These are phyloP conservation scores for Drosophila borborema DNA, from an alignment of 2,888 invertebrate genomes.

Conservation along the genomic window DNA sequence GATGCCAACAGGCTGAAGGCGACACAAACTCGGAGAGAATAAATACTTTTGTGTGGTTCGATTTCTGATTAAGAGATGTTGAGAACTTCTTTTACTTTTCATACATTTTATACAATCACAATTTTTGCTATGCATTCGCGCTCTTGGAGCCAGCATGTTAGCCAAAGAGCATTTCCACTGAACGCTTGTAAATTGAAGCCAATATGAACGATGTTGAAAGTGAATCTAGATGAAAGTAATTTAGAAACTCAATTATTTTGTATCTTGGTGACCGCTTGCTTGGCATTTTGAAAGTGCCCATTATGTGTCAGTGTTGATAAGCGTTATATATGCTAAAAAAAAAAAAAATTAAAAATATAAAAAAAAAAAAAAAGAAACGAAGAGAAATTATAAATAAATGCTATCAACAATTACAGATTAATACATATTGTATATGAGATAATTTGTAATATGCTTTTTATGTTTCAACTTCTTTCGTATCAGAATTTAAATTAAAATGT, in stretches of 20 bases:
- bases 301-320: slow-evolving; percentile 61
- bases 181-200: slow-evolving; percentile 54
- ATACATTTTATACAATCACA: slow-evolving; percentile 1
- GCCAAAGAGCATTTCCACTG: slow-evolving; percentile 6
- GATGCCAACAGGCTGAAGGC: slow-evolving; percentile 31
- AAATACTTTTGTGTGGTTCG: neutral
- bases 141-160: slow-evolving; percentile 31
- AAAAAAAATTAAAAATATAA: neutral
- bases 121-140: neutral
- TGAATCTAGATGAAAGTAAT: slow-evolving; percentile 31
- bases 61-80: neutral
- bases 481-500: slow-evolving; percentile 82
- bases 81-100: slow-evolving; percentile 6
- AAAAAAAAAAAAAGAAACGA: slow-evolving; percentile 1
- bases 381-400: slow-evolving; percentile 26
- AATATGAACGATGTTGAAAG: slow-evolving; percentile 27
- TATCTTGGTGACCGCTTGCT: slow-evolving; percentile 58
- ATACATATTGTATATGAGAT: slow-evolving; percentile 56
- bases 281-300: slow-evolving; percentile 39
- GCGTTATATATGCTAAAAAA: slow-evolving; percentile 23
- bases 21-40: neutral
- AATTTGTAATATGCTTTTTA: slow-evolving; percentile 67
- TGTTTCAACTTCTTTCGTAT: slow-evolving; percentile 71
- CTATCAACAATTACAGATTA: slow-evolving; percentile 43
- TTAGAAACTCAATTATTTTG: slow-evolving; percentile 54